These are phyloP conservation scores for Serranus cabrilla DNA, from an alignment of 2,797 vertebrate genomes.

Conservation along the genomic window DNA sequence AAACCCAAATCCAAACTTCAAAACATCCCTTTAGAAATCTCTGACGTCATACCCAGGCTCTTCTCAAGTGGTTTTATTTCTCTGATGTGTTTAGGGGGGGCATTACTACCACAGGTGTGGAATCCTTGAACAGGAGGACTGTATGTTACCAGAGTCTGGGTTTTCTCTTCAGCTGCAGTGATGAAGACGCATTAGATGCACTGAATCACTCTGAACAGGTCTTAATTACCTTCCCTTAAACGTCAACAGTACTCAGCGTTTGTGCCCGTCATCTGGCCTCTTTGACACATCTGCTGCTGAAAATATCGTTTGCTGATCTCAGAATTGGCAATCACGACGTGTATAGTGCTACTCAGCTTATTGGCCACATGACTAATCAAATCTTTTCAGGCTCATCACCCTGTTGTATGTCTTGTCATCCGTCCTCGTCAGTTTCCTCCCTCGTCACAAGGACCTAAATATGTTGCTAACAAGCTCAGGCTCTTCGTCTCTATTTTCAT, in stretches of 20 bases:
- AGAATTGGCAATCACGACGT: slow-evolving; percentile 3
- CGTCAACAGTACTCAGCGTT: slow-evolving; percentile 32
- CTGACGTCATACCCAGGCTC: not conserved
- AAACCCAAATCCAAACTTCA: slow-evolving; percentile 10
- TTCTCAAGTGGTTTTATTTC: slow-evolving; percentile 15
- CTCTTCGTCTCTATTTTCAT: slow-evolving; percentile 10
- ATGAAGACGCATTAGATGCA: slow-evolving; percentile 33
- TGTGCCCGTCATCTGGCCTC: slow-evolving; percentile 37
- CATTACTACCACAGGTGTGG: slow-evolving; percentile 40
- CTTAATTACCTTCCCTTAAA: slow-evolving; percentile 56
- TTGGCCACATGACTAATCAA: slow-evolving; percentile 13
- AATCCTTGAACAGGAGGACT: not conserved
- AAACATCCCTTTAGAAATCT: slow-evolving; percentile 21
- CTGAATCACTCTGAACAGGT: slow-evolving; percentile 40
- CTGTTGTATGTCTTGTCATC: not conserved
- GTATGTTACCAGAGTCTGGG: slow-evolving; percentile 21
- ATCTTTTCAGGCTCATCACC: slow-evolving; percentile 31
- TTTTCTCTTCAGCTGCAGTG: slow-evolving; percentile 39
- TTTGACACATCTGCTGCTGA: slow-evolving; percentile 45
- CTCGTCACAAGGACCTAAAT: not conserved
- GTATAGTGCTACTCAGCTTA: not conserved
- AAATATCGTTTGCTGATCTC: slow-evolving; percentile 1
- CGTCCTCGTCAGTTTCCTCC: not conserved
- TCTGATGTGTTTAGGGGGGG: slow-evolving; percentile 13
- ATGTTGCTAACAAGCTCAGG: not conserved